Evolutionary conservation across 2,113 vertebrate species (phyloP), one percentile per base, ranked within the genome.

Genomic region (Emydura subglobosa): DNA sequence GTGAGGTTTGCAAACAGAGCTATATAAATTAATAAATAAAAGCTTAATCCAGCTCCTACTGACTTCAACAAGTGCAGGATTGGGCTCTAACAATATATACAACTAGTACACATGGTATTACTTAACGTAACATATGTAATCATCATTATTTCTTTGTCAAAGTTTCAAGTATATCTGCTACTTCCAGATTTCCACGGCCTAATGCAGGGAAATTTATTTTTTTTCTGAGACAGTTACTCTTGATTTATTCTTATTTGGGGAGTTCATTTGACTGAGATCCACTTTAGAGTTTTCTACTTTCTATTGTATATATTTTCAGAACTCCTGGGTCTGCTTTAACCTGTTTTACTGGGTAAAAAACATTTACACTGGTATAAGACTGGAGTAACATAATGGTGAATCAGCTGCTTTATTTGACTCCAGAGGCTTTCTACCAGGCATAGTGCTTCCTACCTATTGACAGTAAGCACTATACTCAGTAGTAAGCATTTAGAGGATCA

Each of bases 381-480:
- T 31, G 13, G 82, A 91, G 85, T 79, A 96, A 85, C 81, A 95
- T 95, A 95, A 93, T 92, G 95, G 87, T 97, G 96, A 96, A 97
- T 95, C 96, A 97, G 90, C 53, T 78, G 92, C 85, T 96, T 97
- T 97, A 92, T 96, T 91, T 97, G 91, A 91, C 88, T 97, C 90
- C 95, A 97, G 92, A 51, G 91, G 80, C 86, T 96, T 85, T 78
- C 93, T 95, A 96, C 95, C 95, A 93, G 92, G 82, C 95, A 83
- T 44, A 90, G 95, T 97, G 93, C 96, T 95, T 97, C 91, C 94
- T 85, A 97, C 96, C 94, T 96, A 97, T 92, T 96, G 96, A 97
- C 96, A 97, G 95, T 91, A 65, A 94, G 90, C 88, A 92, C 97
- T 97, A 94, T 96, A 92, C 85, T 79, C 89, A 85, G 80, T 88